Evolutionary conservation across 2,797 vertebrate genomes (phyloP).

Genomic region (Pelochelys cantorii): DNA sequence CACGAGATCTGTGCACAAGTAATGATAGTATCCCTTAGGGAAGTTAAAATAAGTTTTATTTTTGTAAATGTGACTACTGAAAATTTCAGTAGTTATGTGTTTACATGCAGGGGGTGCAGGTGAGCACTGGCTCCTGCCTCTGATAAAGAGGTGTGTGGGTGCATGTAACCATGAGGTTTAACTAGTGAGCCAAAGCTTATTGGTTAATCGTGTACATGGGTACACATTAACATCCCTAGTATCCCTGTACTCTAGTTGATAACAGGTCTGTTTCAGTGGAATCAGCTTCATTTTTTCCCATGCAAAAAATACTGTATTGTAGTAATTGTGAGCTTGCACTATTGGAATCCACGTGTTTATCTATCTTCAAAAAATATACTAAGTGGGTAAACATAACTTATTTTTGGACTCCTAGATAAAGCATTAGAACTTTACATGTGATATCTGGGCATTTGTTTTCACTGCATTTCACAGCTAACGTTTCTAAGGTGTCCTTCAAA

Average conservation of each 20-base stretch:
- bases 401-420: neutral
- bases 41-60: no score
- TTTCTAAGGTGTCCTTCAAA: neutral
- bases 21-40: neutral
- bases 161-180: no score
- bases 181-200: no score
- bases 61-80: no score
- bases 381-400: neutral
- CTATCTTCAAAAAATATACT: neutral
- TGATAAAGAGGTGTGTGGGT: no score
- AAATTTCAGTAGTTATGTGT: no score
- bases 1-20: neutral
- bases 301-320: neutral
- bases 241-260: neutral
- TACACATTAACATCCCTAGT: neutral
- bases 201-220: no score
- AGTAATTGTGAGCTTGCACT: neutral
- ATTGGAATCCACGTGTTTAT: neutral
- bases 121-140: no score
- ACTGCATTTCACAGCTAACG: neutral
- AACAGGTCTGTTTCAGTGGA: neutral
- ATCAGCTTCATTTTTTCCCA: neutral
- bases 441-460: conserved; percentile 16
- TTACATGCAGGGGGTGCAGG: no score
- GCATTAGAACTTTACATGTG: conserved; percentile 25